Evolutionary conservation across 2,113 vertebrate genomes (phyloP).

Genomic region (Lasiurus cinereus): DNA sequence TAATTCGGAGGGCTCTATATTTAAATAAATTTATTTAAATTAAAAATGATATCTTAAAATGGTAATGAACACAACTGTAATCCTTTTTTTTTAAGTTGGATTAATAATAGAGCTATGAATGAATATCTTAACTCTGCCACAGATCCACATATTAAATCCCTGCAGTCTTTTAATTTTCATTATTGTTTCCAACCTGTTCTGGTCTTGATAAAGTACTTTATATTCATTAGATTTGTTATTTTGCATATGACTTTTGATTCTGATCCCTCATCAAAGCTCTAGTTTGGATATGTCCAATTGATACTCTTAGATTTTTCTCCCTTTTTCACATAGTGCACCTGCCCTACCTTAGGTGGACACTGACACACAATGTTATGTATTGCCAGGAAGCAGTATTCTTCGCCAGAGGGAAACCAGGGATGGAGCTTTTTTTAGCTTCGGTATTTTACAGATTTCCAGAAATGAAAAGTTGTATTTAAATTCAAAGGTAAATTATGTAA

Average conservation of each 20-base stretch:
- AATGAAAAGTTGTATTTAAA: slow-evolving; percentile 8
- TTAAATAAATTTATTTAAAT: slow-evolving; percentile 25
- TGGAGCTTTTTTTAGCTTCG: neutral
- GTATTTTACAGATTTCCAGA: neutral
- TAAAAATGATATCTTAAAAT: neutral
- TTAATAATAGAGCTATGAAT: slow-evolving; percentile 10
- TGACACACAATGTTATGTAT: neutral
- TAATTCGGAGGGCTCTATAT: slow-evolving; percentile 19
- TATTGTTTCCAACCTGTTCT: neutral
- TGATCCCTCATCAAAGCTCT: neutral
- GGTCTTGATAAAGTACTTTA: neutral
- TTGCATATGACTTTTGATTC: slow-evolving; percentile 21
- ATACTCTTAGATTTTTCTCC: slow-evolving; percentile 1
- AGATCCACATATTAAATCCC: neutral
- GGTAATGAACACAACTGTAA: neutral
- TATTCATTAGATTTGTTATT: slow-evolving; percentile 43
- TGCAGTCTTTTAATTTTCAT: neutral
- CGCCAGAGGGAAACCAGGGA: neutral
- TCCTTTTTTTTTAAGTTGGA: slow-evolving; percentile 6
- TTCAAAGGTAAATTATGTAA: slow-evolving; percentile 6
- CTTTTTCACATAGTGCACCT: neutral
- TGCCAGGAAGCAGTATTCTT: neutral
- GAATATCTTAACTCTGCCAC: neutral
- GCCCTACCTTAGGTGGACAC: neutral
- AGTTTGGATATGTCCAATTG: neutral